phyloP scores from a whole-genome alignment of 2,888 invertebrate species.

The Cryptus armator region DNA sequence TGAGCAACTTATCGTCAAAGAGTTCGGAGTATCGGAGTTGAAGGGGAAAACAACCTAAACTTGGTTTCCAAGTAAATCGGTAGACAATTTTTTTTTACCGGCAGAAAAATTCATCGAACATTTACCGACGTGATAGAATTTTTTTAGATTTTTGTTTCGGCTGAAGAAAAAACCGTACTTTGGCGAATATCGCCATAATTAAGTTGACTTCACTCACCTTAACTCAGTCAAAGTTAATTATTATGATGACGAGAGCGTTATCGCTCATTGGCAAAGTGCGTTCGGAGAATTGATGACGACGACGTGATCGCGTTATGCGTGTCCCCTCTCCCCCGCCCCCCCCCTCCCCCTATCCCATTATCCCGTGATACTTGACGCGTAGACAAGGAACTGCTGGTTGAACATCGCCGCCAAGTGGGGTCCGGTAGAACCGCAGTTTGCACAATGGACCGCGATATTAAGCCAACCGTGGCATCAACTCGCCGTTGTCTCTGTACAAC shows the following conservation, averaged over 20 bases:
- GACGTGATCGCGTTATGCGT: conserved; percentile 31
- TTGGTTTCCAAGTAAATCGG: too few species aligned
- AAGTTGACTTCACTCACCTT: too few species aligned
- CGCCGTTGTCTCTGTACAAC: conserved; percentile 1
- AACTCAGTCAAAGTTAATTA: too few species aligned
- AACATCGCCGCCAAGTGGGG: conserved; percentile 49
- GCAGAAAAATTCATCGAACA: too few species aligned
- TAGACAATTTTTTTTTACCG: too few species aligned
- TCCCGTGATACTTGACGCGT: conserved; percentile 35
- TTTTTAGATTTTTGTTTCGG: too few species aligned
- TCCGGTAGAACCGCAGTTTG: conserved; percentile 42
- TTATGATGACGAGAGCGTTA: too few species aligned
- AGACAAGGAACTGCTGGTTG: conserved; percentile 29
- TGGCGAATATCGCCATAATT: too few species aligned
- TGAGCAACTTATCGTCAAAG: not conserved
- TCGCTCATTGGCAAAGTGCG: conserved; percentile 29
- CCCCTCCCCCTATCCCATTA: conserved; percentile 17
- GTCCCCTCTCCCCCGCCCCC: not conserved
- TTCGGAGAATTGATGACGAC: conserved; percentile 48
- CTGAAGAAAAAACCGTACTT: too few species aligned
- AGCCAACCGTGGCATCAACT: conserved; percentile 37
- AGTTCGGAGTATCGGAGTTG: too few species aligned
- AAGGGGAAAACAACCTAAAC: too few species aligned
- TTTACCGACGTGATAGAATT: too few species aligned
- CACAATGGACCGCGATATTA: conserved; percentile 62